Evolutionary conservation across 1,140 invertebrate species (phyloP).

Genomic region (Drosophila oshimai): DNA sequence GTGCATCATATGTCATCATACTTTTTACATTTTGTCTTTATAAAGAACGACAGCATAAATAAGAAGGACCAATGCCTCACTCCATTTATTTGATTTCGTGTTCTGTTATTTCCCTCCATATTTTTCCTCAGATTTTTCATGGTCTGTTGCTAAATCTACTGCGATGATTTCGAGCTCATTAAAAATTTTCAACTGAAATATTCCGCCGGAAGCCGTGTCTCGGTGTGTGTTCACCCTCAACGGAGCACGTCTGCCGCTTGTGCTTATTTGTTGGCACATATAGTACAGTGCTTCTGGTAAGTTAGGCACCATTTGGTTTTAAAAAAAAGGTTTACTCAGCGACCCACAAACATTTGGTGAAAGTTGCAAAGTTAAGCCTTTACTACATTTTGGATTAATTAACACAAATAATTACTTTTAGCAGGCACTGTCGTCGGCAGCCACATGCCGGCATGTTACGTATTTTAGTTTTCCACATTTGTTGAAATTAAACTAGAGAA

Average conservation of each 20-base stretch:
- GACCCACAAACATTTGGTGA: neutral
- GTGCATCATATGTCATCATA: conserved; percentile 1
- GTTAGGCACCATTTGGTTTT: conserved; percentile 4
- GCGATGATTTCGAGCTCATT: conserved; percentile 68
- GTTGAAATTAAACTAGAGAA: conserved; percentile 65
- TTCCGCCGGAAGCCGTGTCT: conserved; percentile 63
- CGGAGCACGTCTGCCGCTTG: conserved; percentile 23
- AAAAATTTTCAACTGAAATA: conserved; percentile 81
- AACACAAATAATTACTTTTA: conserved; percentile 14
- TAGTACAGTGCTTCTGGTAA: conserved; percentile 46
- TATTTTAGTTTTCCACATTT: conserved; percentile 66
- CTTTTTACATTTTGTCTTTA: conserved; percentile 12
- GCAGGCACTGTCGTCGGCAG: conserved; percentile 1
- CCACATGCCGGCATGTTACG: conserved; percentile 22
- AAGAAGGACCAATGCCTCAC: neutral
- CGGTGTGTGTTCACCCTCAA: conserved; percentile 18
- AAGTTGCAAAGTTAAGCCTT: neutral
- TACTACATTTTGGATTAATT: neutral
- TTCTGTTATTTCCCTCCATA: neutral
- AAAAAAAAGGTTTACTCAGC: neutral
- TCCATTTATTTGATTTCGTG: conserved; percentile 16
- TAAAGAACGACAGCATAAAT: conserved; percentile 6
- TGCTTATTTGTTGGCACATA: conserved; percentile 33
- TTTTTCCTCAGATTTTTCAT: conserved; percentile 1
- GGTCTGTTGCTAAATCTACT: conserved; percentile 10